Base-by-base conservation (phyloP, 2,113 vertebrate genomes). In the Psephotus haematonotus region DNA sequence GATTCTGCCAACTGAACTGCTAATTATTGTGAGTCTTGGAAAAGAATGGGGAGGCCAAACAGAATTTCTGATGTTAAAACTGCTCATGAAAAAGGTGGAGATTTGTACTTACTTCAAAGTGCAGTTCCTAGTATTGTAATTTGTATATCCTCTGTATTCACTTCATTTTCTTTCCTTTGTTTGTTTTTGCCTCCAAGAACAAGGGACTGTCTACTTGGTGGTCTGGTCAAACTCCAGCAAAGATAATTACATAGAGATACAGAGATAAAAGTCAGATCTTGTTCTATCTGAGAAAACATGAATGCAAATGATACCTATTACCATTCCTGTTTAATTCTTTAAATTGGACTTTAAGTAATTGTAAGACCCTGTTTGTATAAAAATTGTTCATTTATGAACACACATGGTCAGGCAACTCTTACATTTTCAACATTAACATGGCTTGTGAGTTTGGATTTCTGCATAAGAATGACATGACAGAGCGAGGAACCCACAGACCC, bases 401-500 rank as follows among this genome's bases (percentile, higher is more conserved):
- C n/a, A 15, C 25, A 0, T 22, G 27, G 31, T 55, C 39, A 79
- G 16, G 17, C 57, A 28, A 29, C 31, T 63, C 0, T 0, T 29
- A 2, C 24, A 27, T 69, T 63, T 91, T 77, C 63, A 74, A 3
- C 9, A 10, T 55, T 46, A 88, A 25, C 33, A 10, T 25, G 31
- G 55, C 33, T 71, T 47, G 23, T n/a, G 57, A 72, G 23, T 88
- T 90, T 72, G 35, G 16, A 39, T 88, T 83, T 86, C 75, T 63
- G 47, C 20, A 2, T 49, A 15, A 78, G 20, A 22, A 86, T 29
- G 17, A 8, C 31, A 22, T 24, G 31, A 37, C 17, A 41, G 28
- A 62, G 22, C 3, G 2, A 86, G 35, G 19, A 49, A 31, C 19
- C 74, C 0, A 9, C 13, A 53, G 53, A 37, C 35, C 23, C 55